Base-by-base conservation (phyloP, 2,888 invertebrate species). In the Malthinus seriepunctatus region DNA sequence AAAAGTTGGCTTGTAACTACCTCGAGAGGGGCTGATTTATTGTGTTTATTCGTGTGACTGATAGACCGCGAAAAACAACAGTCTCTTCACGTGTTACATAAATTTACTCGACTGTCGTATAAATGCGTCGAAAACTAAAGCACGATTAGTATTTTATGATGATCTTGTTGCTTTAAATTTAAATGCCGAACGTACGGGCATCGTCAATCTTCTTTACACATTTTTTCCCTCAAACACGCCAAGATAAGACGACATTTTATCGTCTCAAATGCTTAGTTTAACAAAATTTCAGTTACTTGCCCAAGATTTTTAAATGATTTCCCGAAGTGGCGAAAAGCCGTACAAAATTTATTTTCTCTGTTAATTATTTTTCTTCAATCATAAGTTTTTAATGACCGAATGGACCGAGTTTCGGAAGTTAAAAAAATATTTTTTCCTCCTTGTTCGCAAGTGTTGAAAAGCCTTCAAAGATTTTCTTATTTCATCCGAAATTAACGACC, bases 41-140 rank as follows among this genome's bases (percentile, higher is more conserved):
- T 67, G 71, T 69, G 73, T 73, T 72, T 69, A 69, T 71, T 67
- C 69, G 73, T 71, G 71, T 77, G 77, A 78, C 70, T 74, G 76
- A 78, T 74, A 75, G 75, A 63, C 75, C 73, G 76, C 75, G 71
- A 75, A 73, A 71, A 77, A 78, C 78, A 78, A 78, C 78, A 76
- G 74, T 70, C 73, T 23, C 23, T 73, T 75, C 75, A 75, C 75
- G 76, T 76, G 76, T 76, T 76, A 73, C 73, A 78, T 78, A 76
- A 78, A 77, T 76, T 71, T 70, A 64, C 51, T n/a, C 23, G 39
- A 14, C 39, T 49, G 51, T 56, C 57, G 62, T 46, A 51, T 59
- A 45, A 52, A 45, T 48, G 49, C 60, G 59, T 54, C 62, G 64
- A 66, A 61, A 66, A 64, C 64, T 59, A 54, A 64, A 49, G 64